Evolutionary conservation across 1,140 invertebrate species (phyloP).

Genomic region (Arctopsyche grandis): DNA sequence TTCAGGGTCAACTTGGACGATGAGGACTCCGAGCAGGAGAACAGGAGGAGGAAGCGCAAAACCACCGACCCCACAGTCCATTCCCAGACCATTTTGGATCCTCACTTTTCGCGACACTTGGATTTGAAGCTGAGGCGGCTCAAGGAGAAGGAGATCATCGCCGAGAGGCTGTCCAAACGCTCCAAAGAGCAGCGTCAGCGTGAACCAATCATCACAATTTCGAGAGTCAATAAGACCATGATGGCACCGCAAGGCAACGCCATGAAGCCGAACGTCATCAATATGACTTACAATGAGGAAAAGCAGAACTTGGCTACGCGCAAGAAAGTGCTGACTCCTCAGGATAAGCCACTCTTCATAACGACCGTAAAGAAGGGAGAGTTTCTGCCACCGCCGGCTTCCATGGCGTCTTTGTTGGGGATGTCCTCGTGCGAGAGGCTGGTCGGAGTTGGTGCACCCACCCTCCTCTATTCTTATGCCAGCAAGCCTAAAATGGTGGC

Average conservation of each 20-base stretch:
- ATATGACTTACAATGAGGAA: slow-evolving; percentile 43
- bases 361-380: slow-evolving; percentile 81
- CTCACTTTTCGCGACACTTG: slow-evolving; percentile 71
- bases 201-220: slow-evolving; percentile 57
- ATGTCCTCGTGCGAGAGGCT: slow-evolving; percentile 63
- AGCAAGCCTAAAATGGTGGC: slow-evolving; percentile 68
- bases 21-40: slow-evolving; percentile 56
- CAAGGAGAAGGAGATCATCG: slow-evolving; percentile 67
- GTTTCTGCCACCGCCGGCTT: slow-evolving; percentile 80
- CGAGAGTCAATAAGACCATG: slow-evolving; percentile 55
- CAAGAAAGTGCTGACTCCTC: slow-evolving; percentile 29
- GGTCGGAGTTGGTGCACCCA: slow-evolving; percentile 59
- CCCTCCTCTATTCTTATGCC: slow-evolving; percentile 69
- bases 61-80: slow-evolving; percentile 55
- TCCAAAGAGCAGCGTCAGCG: slow-evolving; percentile 56
- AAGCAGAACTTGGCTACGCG: slow-evolving; percentile 45
- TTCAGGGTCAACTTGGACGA: slow-evolving; percentile 51
- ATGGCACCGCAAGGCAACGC: slow-evolving; percentile 57
- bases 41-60: slow-evolving; percentile 55
- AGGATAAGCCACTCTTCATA: slow-evolving; percentile 72
- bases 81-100: slow-evolving; percentile 60
- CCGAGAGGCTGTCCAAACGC: slow-evolving; percentile 59
- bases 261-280: slow-evolving; percentile 47
- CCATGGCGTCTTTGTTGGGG: slow-evolving; percentile 73
- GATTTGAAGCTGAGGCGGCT: slow-evolving; percentile 73